A percentile compares a stretch with the other conserved stretches of the same genome.
Conservation (phyloP, 2,797 vertebrate species). For the Podarcis lilfordi region DNA sequence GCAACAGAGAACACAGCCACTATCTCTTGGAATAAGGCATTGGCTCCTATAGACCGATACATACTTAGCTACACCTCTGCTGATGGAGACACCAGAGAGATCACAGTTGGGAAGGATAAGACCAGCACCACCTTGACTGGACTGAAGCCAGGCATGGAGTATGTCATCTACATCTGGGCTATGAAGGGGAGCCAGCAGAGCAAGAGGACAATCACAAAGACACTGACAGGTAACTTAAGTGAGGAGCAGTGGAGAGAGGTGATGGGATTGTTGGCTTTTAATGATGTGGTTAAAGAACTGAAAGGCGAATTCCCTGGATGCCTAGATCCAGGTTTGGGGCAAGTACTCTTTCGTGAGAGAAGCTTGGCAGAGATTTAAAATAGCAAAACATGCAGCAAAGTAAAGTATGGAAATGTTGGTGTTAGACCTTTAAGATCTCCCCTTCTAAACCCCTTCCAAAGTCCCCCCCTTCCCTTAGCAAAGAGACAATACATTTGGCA, state of each 20-base stretch:
- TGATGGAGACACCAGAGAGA: constrained; percentile 72
- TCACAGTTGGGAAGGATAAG: constrained; percentile 70
- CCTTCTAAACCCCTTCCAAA: no score
- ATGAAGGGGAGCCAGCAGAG: constrained; percentile 76
- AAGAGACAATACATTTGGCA: no score
- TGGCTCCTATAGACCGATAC: constrained; percentile 77
- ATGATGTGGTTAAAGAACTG: no score
- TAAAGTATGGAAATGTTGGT: no score
- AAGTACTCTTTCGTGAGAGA: no score
- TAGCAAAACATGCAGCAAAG: no score
- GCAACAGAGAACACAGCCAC: constrained; percentile 75
- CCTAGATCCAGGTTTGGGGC: no score
- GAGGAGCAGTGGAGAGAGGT: background rate
- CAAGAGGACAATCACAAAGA: constrained; percentile 74
- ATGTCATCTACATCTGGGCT: constrained; percentile 78
- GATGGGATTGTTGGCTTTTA: background rate
- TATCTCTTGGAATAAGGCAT: constrained; percentile 74
- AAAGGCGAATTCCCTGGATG: no score
- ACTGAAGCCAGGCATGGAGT: constrained; percentile 77
- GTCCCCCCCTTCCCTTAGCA: no score
- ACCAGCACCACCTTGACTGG: constrained; percentile 71
- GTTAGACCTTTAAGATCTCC: no score
- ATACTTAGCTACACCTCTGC: constrained; percentile 76
- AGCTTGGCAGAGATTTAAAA: no score
- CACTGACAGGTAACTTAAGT: constrained; percentile 63